Evolutionary conservation across 2,113 vertebrate genomes (phyloP).

Genomic region (Pangasianodon hypophthalmus): DNA sequence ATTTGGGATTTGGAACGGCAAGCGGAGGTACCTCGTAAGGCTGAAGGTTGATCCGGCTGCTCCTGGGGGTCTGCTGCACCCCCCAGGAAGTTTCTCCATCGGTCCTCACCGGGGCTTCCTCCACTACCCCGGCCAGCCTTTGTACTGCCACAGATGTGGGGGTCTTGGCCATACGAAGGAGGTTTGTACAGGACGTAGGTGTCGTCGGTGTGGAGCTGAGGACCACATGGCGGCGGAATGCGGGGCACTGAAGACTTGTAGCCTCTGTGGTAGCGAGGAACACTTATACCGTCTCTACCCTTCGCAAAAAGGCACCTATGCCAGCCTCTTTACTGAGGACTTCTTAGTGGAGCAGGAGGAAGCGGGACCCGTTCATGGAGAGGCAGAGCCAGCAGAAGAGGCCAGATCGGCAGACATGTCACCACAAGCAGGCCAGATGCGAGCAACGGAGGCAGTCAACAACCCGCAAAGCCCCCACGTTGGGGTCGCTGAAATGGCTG

Average conservation of each 20-base stretch:
- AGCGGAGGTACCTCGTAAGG: no score
- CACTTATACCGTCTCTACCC: neutral
- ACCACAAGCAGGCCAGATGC: no score
- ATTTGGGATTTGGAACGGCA: neutral
- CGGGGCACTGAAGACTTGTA: neutral
- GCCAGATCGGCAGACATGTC: no score
- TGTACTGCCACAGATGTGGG: conserved; percentile 4
- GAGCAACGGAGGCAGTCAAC: no score
- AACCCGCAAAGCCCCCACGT: no score
- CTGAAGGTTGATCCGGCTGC: neutral
- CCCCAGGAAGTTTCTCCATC: neutral
- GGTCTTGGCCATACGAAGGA: neutral
- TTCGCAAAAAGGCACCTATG: neutral
- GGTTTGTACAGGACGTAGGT: neutral
- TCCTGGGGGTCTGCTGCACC: neutral
- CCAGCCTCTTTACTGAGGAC: no score
- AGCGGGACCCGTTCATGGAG: no score
- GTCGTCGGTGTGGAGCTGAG: neutral
- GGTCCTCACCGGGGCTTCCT: neutral
- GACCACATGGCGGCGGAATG: neutral
- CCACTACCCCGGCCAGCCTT: neutral
- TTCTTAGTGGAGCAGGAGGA: no score
- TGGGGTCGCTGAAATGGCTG: no score
- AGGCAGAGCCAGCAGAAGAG: no score
- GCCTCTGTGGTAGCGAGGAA: neutral